These are phyloP conservation scores for Macroglossus sobrinus DNA, from an alignment of 2,113 vertebrate genomes.

Conservation along the genomic window DNA sequence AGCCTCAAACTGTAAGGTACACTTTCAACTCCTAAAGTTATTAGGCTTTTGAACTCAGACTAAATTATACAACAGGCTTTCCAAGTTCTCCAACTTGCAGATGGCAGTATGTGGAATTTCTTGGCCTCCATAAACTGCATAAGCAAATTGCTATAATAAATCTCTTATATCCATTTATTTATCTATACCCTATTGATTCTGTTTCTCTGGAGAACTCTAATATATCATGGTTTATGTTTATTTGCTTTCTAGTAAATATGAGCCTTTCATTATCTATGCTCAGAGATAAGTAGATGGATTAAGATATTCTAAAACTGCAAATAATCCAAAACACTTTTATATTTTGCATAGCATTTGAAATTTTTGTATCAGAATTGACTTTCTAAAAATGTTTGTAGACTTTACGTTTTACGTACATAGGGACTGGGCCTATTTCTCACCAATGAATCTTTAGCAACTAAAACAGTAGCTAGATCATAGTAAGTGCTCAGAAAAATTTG, in stretches of 20 bases:
- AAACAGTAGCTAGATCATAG: not conserved
- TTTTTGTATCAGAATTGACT: not conserved
- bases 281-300: not conserved
- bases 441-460: not conserved
- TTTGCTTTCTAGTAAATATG: not conserved
- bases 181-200: not conserved
- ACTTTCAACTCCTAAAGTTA: not conserved
- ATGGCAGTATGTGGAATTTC: not conserved
- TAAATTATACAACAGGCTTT: not conserved
- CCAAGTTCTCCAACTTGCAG: not conserved
- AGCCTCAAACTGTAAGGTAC: not conserved
- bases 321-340: not conserved
- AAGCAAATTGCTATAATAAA: not conserved
- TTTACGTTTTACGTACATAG: not conserved
- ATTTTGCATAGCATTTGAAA: not conserved
- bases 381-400: not conserved
- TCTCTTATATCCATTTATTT: not conserved
- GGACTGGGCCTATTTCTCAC: not conserved
- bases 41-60: not conserved
- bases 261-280: not conserved
- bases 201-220: not conserved
- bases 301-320: not conserved
- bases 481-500: not conserved
- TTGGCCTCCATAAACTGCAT: not conserved
- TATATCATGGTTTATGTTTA: not conserved